Base-by-base conservation (phyloP, 2,113 vertebrate species). In the Neotoma lepida region DNA sequence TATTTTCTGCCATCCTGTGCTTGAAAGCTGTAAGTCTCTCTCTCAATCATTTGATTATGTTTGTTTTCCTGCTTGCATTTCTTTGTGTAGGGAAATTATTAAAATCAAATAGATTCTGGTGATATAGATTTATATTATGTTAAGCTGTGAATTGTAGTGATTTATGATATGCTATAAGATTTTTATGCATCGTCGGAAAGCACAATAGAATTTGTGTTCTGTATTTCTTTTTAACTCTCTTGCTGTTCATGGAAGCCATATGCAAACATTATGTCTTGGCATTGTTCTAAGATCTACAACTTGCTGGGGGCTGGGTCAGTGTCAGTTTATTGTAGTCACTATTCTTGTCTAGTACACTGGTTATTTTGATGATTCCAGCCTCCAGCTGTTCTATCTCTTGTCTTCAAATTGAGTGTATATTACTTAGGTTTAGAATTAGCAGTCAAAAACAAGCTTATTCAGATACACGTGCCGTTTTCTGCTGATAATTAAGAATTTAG, bases 401-500 rank as follows among this genome's bases (percentile, higher is more conserved):
- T 71, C 13, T 95, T 24, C 46, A 94, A 89, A 17, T 1, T 54
- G 26, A 78, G 61, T 74, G 17, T 58, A 78, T 66, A 73, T 76
- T 74, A 70, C 30, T 93, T 86, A 35, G 63, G 14, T 63, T 92
- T 76, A 95, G 33, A 88, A 84, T 17, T 77, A 28, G 20, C 6
- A 71, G 63, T 89, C 26, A 20, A 92, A 94, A 95, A 64, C 10
- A 93, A 93, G 49, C 70, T 66, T 85, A 81, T 89, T 93, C 35
- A 35, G 39, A 87, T 64, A 81, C 33, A 35, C 54, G 13, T 54
- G 5, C 35, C 64, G 77, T 96, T 95, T 93, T 17, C 49, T 96
- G 39, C 77, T 73, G 63, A 33, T 73, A 96, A 92, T 95, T 96
- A 92, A 86, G 22, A 95, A 92, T 78, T 86, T 90, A 28, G 4